Evolutionary conservation across 92 coral and sea anemone genomes (phyloP).

Genomic region (Parazoanthus darwini): DNA sequence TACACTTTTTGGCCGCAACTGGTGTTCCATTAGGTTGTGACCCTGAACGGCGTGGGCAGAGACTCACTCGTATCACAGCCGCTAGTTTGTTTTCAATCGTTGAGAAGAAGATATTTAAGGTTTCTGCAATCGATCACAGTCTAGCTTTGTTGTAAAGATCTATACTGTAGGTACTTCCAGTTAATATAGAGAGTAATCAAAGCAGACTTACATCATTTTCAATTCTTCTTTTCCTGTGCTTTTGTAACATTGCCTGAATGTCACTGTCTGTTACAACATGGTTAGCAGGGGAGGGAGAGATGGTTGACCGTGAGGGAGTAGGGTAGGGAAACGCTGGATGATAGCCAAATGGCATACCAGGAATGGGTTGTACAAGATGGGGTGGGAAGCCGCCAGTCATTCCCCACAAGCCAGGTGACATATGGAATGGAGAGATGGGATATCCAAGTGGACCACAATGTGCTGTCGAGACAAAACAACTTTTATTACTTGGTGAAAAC

Average conservation of each 20-base stretch:
- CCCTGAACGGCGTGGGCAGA: too few species aligned
- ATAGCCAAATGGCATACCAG: conserved; percentile 76
- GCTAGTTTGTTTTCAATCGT: too few species aligned
- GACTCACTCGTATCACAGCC: too few species aligned
- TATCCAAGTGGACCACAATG: conserved; percentile 52
- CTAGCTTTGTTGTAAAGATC: too few species aligned
- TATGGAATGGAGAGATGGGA: conserved; percentile 57
- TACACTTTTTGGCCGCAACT: too few species aligned
- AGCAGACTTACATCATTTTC: conserved; percentile 67
- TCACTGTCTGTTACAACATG: conserved; percentile 81
- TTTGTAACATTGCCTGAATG: conserved; percentile 78
- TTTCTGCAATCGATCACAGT: too few species aligned
- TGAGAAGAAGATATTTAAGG: too few species aligned
- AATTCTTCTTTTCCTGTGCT: conserved; percentile 79
- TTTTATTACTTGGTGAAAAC: not conserved
- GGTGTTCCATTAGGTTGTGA: too few species aligned
- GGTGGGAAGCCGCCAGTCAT: conserved; percentile 45
- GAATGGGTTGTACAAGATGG: conserved; percentile 65
- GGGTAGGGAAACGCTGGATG: conserved; percentile 72
- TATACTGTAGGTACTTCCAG: too few species aligned
- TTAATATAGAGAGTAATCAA: not conserved
- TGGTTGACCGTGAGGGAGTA: conserved; percentile 55
- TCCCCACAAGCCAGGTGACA: conserved; percentile 57
- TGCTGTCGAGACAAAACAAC: conserved; percentile 14
- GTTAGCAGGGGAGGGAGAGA: conserved; percentile 58